A percentile compares a stretch with the other conserved stretches of the same genome.
These are phyloP conservation scores for Lithophane leautieri DNA, from an alignment of 2,888 invertebrate genomes.

Conservation along the genomic window DNA sequence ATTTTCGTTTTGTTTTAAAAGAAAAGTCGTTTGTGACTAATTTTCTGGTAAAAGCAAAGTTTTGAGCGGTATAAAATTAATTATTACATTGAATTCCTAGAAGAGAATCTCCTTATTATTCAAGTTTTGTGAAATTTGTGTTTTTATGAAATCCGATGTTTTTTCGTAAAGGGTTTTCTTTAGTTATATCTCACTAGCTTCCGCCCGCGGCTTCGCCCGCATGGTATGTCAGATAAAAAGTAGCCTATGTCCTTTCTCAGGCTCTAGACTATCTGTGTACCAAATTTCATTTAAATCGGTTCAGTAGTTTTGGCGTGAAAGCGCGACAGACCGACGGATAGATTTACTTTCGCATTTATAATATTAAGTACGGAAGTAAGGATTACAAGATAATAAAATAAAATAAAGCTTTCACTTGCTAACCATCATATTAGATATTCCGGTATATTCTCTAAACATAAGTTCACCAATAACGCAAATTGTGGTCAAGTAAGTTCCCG, in stretches of 20 bases:
- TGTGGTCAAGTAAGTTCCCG: constrained; percentile 8
- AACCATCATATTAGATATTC: neutral
- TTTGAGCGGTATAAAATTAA: constrained; percentile 19
- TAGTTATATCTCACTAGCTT: neutral
- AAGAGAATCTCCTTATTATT: constrained; percentile 2
- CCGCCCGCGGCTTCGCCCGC: no score
- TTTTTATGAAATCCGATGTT: neutral
- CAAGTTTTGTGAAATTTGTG: neutral
- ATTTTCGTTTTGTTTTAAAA: constrained; percentile 6
- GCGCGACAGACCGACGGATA: no score
- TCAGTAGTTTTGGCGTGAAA: no score
- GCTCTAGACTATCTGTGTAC: no score
- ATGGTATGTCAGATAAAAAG: no score
- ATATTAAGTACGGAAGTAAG: no score
- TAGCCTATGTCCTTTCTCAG: no score
- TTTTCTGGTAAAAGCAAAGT: constrained; percentile 19
- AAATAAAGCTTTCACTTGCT: neutral
- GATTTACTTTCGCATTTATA: no score
- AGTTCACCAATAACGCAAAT: constrained; percentile 20
- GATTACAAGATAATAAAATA: neutral
- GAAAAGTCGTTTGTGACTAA: neutral
- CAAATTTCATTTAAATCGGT: no score
- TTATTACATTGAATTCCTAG: constrained; percentile 23
- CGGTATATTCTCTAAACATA: neutral
- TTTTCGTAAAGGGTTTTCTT: no score